Base-by-base conservation (phyloP, 2,888 invertebrate genomes). In the Homarus gammarus region DNA sequence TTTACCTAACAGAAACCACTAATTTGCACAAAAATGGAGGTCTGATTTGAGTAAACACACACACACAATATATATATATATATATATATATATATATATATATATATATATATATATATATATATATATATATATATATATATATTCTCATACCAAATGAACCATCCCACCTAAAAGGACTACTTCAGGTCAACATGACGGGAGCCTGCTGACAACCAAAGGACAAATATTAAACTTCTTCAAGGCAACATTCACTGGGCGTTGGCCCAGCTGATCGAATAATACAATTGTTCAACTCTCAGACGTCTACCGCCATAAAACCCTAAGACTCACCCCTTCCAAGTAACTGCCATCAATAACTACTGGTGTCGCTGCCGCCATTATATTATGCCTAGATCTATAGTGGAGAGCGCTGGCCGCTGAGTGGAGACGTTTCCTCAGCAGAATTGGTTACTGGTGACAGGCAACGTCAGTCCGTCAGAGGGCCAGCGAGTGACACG, bases 81-180 rank as follows among this genome's bases (percentile, higher is more conserved):
- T 61, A 70, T 83, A 70, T 38, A 83, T 83, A 70, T 61, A 83
- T 83, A 83, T 61, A 40, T 38, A 70, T 70, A 0, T 27, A 51
- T 38, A 27, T n/a, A 51, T 79, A 18, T 51, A 51, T 79, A 27
- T 79, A 18, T 51, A 51, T 79, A 49, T 40, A 15, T 78, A 8
- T 36, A 38, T 51, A 79, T 51, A 79, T 51, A 79, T 38, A 70
- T 38, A 70, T 44, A 44, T 70, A 70, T 44, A 70, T 68, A 83
- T 70, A 83, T 68, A 70, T 38, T 36, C n/a, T n/a, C n/a, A n/a
- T n/a, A 33, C 22, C n/a, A 36, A 40, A 36, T 40, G n/a, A 70
- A 15, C 22, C 15, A 70, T 70, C 15, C 31, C 22, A 44, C n/a
- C 22, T 10, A 83, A 64, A 70, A 44, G n/a, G 12, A 15, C n/a